These are phyloP conservation scores for Cryptocephalus moraei DNA, from an alignment of 2,888 invertebrate genomes.

Conservation along the genomic window DNA sequence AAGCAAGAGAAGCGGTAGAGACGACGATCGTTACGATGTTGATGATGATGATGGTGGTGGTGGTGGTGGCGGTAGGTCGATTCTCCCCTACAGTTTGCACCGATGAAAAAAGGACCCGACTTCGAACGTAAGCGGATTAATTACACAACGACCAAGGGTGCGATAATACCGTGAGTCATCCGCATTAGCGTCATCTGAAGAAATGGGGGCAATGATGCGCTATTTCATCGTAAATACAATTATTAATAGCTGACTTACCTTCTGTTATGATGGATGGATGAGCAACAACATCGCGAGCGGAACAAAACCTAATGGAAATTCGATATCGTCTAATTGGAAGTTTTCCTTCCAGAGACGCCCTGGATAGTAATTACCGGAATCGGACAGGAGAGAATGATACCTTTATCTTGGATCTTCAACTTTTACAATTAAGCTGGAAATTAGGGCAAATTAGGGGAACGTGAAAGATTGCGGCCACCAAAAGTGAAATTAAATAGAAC, in stretches of 20 bases:
- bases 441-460: too few species aligned
- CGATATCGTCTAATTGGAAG: too few species aligned
- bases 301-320: constrained; percentile 1
- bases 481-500: too few species aligned
- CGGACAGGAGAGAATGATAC: too few species aligned
- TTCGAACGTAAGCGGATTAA: constrained; percentile 30
- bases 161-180: constrained; percentile 32
- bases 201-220: constrained; percentile 31
- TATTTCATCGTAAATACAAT: constrained; percentile 29
- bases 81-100: neutral
- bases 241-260: constrained; percentile 32
- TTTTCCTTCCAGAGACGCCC: too few species aligned
- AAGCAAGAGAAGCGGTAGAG: too few species aligned
- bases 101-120: constrained; percentile 20
- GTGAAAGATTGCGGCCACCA: too few species aligned
- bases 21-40: too few species aligned
- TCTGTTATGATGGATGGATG: constrained; percentile 1
- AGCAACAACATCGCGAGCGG: constrained; percentile 12
- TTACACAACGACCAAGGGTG: constrained; percentile 29
- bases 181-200: constrained; percentile 28
- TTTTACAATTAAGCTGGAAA: too few species aligned
- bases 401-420: too few species aligned
- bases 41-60: too few species aligned
- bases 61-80: neutral
- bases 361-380: too few species aligned